Base-by-base conservation (phyloP, 2,888 invertebrate species). In the Platynereis dumerilii region DNA sequence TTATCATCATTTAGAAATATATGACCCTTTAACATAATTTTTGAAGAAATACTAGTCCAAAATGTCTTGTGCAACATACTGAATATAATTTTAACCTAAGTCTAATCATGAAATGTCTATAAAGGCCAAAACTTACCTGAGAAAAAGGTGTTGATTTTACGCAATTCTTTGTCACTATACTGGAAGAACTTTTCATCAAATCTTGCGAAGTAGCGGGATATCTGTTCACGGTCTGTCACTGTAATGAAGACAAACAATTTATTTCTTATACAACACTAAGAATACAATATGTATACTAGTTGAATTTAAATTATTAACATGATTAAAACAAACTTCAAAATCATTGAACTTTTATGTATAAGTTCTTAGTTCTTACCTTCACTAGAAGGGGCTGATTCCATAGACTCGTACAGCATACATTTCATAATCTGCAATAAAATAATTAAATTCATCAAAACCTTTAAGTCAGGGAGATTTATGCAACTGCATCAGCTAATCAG, bases 81-180 rank as follows among this genome's bases (percentile, higher is more conserved):
- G n/a, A n/a, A n/a, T n/a, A n/a, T n/a, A n/a, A n/a, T n/a, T n/a
- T n/a, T n/a, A n/a, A n/a, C n/a, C n/a, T n/a, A n/a, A n/a, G n/a
- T n/a, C n/a, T n/a, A n/a, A n/a, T n/a, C n/a, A n/a, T n/a, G n/a
- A n/a, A n/a, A n/a, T 52, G 52, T 52, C 20, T 7, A 10, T 10
- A 22, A 52, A 3, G 7, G 5, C n/a, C 52, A 52, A 20, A 17
- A 24, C 24, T 22, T 85, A 92, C 93, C 93, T 82, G 94, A 93
- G 84, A 93, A 98, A 85, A 98, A 98, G 60, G 96, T 94, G 82
- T 94, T 97, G 72, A 98, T 97, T 87, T 98, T 98, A 75, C 93
- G 91, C 60, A 97, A 87, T 85, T 98, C 97, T 80, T 92, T 91
- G 84, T 97, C 96, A 86, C 94, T 94, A 79, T 92, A 94, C 77